phyloP scores from a whole-genome alignment of 2,113 vertebrate genomes.

The Tetraodon nigroviridis region DNA sequence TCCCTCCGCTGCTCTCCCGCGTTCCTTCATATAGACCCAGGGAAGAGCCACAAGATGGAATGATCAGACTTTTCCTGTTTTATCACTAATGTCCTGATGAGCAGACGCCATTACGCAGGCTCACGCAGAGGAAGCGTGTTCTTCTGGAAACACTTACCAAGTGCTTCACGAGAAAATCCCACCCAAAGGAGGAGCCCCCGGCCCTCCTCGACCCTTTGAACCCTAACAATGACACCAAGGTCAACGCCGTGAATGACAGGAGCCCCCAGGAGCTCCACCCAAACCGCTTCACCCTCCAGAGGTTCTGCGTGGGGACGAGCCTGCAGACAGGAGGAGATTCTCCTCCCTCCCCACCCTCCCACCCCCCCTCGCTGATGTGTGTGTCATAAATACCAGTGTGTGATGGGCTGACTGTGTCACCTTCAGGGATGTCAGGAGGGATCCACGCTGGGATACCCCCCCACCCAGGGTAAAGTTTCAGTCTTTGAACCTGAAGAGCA shows the following conservation, averaged over 20 bases:
- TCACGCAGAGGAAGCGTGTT: too few relatives aligned
- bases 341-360: too few relatives aligned
- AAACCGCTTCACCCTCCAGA: neutral
- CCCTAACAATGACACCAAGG: conserved; percentile 33
- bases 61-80: neutral
- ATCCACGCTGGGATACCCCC: conserved; percentile 31
- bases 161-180: conserved; percentile 44
- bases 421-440: conserved; percentile 35
- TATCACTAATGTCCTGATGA: neutral
- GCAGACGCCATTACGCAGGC: too few relatives aligned
- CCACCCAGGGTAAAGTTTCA: conserved; percentile 11
- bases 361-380: neutral
- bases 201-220: conserved; percentile 52
- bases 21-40: neutral
- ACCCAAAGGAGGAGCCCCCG: too few relatives aligned
- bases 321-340: neutral
- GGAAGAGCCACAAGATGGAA: too few relatives aligned
- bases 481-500: conserved; percentile 56
- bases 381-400: conserved; percentile 39
- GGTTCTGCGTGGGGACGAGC: conserved; percentile 4
- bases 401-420: conserved; percentile 38
- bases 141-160: neutral
- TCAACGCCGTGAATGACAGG: conserved; percentile 41
- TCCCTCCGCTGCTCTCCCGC: conserved; percentile 22
- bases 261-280: conserved; percentile 24